phyloP scores from a whole-genome alignment of 2,113 vertebrate species.

The Typhlomys cinereus region DNA sequence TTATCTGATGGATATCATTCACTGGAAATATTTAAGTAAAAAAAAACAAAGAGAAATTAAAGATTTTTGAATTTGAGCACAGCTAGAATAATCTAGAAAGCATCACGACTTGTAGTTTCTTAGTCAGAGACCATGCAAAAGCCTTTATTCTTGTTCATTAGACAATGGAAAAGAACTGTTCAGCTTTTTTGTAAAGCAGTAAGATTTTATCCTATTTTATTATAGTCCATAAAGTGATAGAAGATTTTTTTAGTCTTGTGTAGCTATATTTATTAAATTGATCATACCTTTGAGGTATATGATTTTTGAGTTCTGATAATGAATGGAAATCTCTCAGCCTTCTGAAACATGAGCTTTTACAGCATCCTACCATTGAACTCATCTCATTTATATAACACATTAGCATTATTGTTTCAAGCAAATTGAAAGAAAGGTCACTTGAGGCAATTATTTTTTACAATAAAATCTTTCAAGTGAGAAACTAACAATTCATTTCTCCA shows the following conservation, averaged over 20 bases:
- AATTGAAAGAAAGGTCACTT: constrained; percentile 4
- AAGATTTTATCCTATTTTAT: constrained; percentile 36
- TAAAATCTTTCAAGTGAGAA: constrained; percentile 44
- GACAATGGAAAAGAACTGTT: neutral
- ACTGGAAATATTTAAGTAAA: constrained; percentile 10
- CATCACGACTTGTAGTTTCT: no score
- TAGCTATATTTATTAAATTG: neutral
- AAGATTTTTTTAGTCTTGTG: neutral
- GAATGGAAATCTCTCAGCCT: neutral
- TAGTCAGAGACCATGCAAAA: neutral
- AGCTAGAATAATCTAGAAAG: neutral
- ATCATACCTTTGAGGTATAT: neutral
- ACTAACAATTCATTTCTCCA: constrained; percentile 5
- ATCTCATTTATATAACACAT: constrained; percentile 39
- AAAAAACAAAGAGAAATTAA: neutral
- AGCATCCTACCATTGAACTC: neutral
- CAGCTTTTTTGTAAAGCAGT: neutral
- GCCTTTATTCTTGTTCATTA: neutral
- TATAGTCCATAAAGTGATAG: neutral
- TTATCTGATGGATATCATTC: neutral
- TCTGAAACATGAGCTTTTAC: constrained; percentile 7
- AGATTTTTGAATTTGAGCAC: neutral
- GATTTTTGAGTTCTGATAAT: neutral
- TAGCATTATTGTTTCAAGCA: constrained; percentile 54
- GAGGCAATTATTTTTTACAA: constrained; percentile 52